These are phyloP conservation scores for Tenthredo mesomela DNA, from an alignment of 2,888 invertebrate genomes.

Conservation along the genomic window DNA sequence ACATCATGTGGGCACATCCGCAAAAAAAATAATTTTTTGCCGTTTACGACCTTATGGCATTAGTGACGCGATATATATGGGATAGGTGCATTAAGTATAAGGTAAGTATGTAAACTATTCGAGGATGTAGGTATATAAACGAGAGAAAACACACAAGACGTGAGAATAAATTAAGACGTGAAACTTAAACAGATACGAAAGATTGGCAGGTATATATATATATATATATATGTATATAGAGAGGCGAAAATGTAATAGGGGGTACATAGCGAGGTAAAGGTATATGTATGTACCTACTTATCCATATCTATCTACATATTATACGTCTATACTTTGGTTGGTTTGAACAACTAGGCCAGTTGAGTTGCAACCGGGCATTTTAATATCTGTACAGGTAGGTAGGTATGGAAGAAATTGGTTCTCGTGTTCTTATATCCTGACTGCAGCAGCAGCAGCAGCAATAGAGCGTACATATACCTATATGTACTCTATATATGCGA, in stretches of 20 bases:
- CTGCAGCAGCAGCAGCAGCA: not conserved
- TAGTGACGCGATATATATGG: too few species aligned
- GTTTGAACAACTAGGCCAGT: constrained; percentile 26
- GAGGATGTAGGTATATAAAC: constrained; percentile 17
- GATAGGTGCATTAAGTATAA: too few species aligned
- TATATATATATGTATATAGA: not conserved
- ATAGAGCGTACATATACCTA: not conserved
- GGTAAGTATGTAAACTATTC: not conserved
- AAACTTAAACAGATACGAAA: not conserved
- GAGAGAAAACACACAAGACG: constrained; percentile 16
- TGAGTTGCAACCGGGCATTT: constrained; percentile 28
- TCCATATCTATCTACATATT: not conserved
- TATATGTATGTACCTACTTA: not conserved
- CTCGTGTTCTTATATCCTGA: not conserved
- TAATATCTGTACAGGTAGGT: constrained; percentile 1
- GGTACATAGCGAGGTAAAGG: not conserved
- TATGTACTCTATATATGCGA: not conserved
- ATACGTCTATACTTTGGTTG: not conserved
- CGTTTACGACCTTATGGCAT: too few species aligned
- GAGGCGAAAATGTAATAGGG: too few species aligned
- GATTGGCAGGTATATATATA: not conserved
- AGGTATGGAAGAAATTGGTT: constrained; percentile 5
- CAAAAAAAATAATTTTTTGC: too few species aligned
- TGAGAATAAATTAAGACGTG: not conserved
- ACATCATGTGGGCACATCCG: too few species aligned